A percentile compares a stretch with the other conserved stretches of the same genome.
Conservation (phyloP, 2,888 invertebrate species). For the Macaria liturata region DNA sequence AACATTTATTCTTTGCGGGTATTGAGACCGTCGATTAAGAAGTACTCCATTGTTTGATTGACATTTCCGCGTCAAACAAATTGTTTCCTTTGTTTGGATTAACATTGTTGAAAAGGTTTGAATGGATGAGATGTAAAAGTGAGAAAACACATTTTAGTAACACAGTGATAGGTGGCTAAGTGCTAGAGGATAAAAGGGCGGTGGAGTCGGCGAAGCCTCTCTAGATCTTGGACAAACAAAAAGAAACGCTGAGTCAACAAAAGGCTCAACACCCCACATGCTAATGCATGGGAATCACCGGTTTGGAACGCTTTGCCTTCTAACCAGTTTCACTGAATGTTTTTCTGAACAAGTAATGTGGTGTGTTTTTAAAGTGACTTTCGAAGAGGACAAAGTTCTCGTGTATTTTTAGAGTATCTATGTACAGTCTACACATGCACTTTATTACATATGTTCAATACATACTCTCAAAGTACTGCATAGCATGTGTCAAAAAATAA, state of each 20-base stretch:
- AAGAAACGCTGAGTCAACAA: conserved; percentile 66
- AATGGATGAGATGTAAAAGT: conserved; percentile 23
- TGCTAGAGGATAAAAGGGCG: conserved; percentile 55
- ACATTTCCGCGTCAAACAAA: neutral
- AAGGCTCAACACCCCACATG: conserved; percentile 59
- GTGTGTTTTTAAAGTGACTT: no score
- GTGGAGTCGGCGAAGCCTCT: conserved; percentile 57
- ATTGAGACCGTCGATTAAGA: conserved; percentile 32
- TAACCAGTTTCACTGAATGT: conserved; percentile 15
- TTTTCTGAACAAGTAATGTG: no score
- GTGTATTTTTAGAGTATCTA: no score
- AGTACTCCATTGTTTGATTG: conserved; percentile 11
- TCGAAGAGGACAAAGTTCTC: no score
- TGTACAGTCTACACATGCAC: no score
- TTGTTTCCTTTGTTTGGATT: no score
- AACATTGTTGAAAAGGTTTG: neutral
- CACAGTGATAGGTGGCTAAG: conserved; percentile 33
- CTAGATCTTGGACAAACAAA: conserved; percentile 55
- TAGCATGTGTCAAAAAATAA: no score
- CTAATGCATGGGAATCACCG: conserved; percentile 63
- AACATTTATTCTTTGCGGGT: conserved; percentile 38
- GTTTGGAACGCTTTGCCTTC: conserved; percentile 36
- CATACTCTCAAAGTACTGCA: no score
- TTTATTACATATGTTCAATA: no score
- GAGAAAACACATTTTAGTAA: conserved; percentile 42